Conservation (phyloP, 2,888 invertebrate species). For the Perdita meconis region DNA sequence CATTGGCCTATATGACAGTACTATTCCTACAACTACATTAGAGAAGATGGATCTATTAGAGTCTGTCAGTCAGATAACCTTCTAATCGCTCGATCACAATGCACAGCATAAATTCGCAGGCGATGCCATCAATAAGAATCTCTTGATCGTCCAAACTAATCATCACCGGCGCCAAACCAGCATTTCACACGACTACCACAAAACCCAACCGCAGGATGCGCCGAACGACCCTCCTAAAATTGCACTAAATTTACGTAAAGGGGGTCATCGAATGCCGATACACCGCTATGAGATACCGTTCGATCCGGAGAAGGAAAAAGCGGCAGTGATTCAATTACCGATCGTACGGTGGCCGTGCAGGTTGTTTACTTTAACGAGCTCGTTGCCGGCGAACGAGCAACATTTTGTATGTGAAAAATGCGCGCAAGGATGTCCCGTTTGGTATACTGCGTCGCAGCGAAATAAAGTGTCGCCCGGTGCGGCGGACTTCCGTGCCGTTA, state of each 20-base stretch:
- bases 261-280: neutral
- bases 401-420: conserved; percentile 18
- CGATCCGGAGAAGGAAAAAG: conserved; percentile 5
- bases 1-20: no score
- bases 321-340: conserved; percentile 28
- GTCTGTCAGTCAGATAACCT: no score
- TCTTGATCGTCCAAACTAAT: no score
- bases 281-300: neutral
- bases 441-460: conserved; percentile 15
- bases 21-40: no score
- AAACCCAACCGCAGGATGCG: no score
- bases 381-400: neutral
- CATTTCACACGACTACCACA: no score
- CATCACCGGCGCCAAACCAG: no score
- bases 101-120: no score
- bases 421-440: conserved; percentile 17
- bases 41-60: no score
- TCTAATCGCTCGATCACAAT: no score
- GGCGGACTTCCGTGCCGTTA: conserved; percentile 23
- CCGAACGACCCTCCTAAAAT: no score
- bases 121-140: no score
- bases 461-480: conserved; percentile 40
- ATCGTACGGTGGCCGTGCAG: conserved; percentile 12
- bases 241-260: neutral
- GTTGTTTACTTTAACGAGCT: conserved; percentile 30